Base-by-base conservation (phyloP, 2,113 vertebrate genomes). In the Abramis brama region DNA sequence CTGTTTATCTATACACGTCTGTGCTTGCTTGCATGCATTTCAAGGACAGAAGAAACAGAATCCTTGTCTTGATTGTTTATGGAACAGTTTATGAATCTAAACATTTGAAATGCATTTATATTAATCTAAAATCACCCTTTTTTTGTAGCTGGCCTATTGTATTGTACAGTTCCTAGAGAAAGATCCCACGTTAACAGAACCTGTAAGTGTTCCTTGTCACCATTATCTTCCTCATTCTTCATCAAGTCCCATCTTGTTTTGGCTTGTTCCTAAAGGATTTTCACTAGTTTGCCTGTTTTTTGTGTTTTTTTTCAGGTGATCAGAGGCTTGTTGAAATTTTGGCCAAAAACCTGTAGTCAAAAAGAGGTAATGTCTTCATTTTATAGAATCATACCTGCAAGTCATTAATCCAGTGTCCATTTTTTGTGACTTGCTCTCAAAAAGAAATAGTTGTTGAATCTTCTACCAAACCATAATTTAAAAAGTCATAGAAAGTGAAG, bases 121-220 rank as follows among this genome's bases (percentile, higher is more conserved):
- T 70, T 50, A 36, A 82, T 52, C 47, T 25, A 33, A 73, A 3
- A 33, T 73, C 68, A 10, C 13, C 13, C 76, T 25, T 79, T 39
- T 86, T 82, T 90, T 93, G 80, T 92, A 99, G 98, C 94, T 99
- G 97, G 98, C 98, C 0, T 99, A 99, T 95, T 99, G 98, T 94
- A 99, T 99, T 97, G 98, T 99, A 96, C 98, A 99, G 92, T 99
- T 99, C 95, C 94, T 99, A 95, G 98, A 99, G 96, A 99, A 99
- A 95, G 98, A 99, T 91, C 97, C 98, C 87, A 96, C 97, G 87
- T 96, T 99, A 94, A 99, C 98, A 95, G 98, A 99, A 95, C 97
- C 98, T 85, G 98, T 99, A 94, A 96, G 93, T 96, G 88, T 80
- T 25, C 15, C 57, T 47, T 80, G 64, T 75, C n/a, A 5, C 47